Evolutionary conservation across 2,888 invertebrate species (phyloP), one percentile per base, ranked within the genome.

Genomic region (Clunio marinus): DNA sequence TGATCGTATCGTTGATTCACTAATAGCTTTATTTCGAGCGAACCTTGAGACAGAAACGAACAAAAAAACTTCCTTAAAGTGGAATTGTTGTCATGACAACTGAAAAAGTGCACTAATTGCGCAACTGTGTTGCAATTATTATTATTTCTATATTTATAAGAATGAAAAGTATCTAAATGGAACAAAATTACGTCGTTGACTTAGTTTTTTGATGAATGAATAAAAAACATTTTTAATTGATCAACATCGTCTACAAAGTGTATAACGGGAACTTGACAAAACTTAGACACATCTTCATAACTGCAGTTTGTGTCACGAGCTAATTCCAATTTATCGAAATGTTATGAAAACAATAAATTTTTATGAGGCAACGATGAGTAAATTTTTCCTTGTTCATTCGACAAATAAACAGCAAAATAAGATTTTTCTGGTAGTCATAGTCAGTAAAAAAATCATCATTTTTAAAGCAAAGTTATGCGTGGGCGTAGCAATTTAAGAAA

Each of bases 401-500:
- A 41, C 41, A 51, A 51, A n/a, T 51, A 22, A 51, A 51, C 51
- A 22, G 8, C 32, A 8, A 51, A 51, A 51, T n/a, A n/a, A n/a
- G n/a, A n/a, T 41, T 41, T 41, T 15, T 10, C 41, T 41, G 10
- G 51, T 22, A 51, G 51, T 22, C 51, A 13, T n/a, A n/a, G n/a
- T n/a, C n/a, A 32, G 51, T 51, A 51, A 51, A 51, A 17, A 51
- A 51, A 51, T 51, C 51, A 51, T 32, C 32, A 32, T 32, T 32
- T 32, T 32, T 8, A 32, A 32, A 32, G 8, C 32, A 32, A n/a
- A n/a, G 17, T 22, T 17, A 2, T 3, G 10, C 51, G 51, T 51
- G 51, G 51, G 51, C 22, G 51, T 20, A 22, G 22, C 22, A 22
- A 22, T 51, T 3, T n/a, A 8, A 22, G 51, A 4, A 13, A 51